These are phyloP conservation scores for Syrrhaptes paradoxus DNA, from an alignment of 2,113 vertebrate species.

Conservation along the genomic window DNA sequence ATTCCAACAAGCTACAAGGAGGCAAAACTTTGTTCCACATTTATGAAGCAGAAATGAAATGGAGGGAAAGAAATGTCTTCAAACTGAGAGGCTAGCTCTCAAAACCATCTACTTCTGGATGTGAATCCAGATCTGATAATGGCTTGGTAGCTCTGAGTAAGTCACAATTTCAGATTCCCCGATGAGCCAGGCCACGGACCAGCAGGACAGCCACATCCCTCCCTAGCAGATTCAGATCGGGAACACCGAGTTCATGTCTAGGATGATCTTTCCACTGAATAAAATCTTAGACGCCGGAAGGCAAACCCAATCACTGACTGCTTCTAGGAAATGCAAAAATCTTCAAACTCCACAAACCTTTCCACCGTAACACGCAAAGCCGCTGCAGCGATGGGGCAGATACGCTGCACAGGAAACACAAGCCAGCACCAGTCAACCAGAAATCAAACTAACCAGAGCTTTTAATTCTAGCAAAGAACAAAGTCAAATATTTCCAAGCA, in stretches of 20 bases:
- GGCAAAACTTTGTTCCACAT: neutral
- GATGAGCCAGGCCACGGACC: neutral
- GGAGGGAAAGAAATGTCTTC: neutral
- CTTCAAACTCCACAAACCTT: neutral
- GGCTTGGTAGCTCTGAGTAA: neutral
- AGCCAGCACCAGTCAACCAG: neutral
- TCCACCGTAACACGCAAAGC: neutral
- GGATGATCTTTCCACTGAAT: neutral
- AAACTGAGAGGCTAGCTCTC: neutral
- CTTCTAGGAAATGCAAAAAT: neutral
- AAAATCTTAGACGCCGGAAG: neutral
- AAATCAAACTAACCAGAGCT: neutral
- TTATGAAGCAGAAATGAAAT: neutral
- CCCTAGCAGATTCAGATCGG: neutral
- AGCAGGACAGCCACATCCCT: neutral
- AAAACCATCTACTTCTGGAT: neutral
- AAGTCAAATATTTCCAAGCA: neutral
- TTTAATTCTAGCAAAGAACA: neutral
- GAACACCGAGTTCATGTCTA: neutral
- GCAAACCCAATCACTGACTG: neutral
- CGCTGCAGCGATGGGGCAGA: neutral
- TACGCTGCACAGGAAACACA: neutral
- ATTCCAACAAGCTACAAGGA: constrained; percentile 26
- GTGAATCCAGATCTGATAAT: neutral
- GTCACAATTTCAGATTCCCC: neutral